Conservation (phyloP, 2,797 vertebrate genomes). For the Loriculus beryllinus region DNA sequence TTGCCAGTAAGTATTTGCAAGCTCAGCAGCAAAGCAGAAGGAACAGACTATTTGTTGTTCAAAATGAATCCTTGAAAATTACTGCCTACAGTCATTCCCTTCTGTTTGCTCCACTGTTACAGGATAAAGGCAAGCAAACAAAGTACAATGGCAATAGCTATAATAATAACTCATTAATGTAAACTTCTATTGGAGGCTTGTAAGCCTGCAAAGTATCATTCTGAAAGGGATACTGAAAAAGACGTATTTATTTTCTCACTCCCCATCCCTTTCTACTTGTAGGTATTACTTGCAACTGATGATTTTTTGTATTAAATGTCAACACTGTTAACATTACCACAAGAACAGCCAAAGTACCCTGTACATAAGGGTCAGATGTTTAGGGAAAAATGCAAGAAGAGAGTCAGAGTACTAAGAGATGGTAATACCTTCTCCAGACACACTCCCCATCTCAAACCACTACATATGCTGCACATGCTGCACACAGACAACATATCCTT, state of each 20-base stretch:
- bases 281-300: background rate
- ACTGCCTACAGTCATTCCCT: background rate
- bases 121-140: background rate
- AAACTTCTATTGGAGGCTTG: background rate
- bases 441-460: background rate
- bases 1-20: slow-evolving; percentile 37
- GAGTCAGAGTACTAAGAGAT: background rate
- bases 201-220: background rate
- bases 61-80: background rate
- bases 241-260: background rate
- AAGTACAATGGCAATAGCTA: background rate
- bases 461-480: background rate
- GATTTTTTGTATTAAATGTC: background rate
- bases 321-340: background rate
- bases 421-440: background rate
- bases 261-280: background rate
- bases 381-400: background rate
- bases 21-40: slow-evolving; percentile 25
- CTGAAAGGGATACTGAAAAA: background rate
- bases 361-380: accelerated
- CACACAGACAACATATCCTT: background rate
- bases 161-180: background rate
- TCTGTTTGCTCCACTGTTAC: background rate
- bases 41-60: background rate
- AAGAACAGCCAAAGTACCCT: background rate